These are phyloP conservation scores for Drosophila quadrilineata DNA, from an alignment of 1,140 invertebrate genomes.

Conservation along the genomic window DNA sequence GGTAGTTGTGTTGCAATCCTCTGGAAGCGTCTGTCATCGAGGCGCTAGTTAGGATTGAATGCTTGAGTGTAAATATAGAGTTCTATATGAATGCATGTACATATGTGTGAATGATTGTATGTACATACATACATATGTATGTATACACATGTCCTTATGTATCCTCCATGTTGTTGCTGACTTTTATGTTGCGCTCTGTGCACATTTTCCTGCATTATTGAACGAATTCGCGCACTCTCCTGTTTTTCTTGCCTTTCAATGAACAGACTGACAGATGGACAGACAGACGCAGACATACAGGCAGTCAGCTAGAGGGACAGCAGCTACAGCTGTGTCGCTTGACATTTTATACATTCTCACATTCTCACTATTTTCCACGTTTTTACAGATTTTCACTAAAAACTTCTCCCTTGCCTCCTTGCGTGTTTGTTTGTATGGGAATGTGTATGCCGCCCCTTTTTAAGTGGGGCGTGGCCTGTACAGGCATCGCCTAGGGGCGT, in stretches of 20 bases:
- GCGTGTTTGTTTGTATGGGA: conserved; percentile 10
- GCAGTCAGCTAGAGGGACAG: no score
- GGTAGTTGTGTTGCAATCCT: no score
- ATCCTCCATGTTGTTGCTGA: no score
- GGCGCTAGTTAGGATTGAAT: no score
- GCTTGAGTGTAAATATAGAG: background rate
- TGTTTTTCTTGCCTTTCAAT: no score
- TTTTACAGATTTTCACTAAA: no score
- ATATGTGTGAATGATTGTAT: background rate
- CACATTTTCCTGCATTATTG: conserved; percentile 41
- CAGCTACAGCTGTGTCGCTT: no score
- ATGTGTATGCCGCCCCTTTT: background rate
- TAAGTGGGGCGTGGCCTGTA: no score
- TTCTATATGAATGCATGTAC: background rate
- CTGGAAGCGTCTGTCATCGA: no score
- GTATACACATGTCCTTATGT: background rate
- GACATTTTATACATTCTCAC: conserved; percentile 18
- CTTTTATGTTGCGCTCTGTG: conserved; percentile 30
- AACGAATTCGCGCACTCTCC: conserved; percentile 27
- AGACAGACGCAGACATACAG: background rate
- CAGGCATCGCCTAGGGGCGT: no score
- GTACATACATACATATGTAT: background rate
- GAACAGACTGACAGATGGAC: background rate
- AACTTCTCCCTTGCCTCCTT: background rate
- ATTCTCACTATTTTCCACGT: conserved; percentile 5